Base-by-base conservation (phyloP, 2,888 invertebrate species). In the Metacarcinus magister region DNA sequence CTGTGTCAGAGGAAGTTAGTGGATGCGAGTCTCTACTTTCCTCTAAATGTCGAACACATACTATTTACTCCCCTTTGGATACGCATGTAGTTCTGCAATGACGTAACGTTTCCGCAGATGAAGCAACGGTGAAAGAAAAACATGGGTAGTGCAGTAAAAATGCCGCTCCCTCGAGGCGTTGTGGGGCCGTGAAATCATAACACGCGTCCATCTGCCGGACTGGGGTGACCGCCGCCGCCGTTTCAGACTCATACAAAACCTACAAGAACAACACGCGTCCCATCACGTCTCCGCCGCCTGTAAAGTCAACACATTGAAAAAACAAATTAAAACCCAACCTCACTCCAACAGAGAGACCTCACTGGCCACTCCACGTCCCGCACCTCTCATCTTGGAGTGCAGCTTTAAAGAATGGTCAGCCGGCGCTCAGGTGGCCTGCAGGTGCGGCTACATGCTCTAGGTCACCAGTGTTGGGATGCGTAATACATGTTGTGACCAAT, bases 301-400 rank as follows among this genome's bases (percentile, higher is more conserved):
- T 67, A 67, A 67, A 67, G 67, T 67, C n/a, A 67, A 67, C 67
- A 67, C 67, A 67, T n/a, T n/a, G 67, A 67, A 67, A 67, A 67
- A 67, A n/a, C n/a, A 67, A 67, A 4, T 19, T n/a, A 23, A 67
- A 7, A 7, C 67, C 23, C n/a, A 67, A n/a, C 16, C 23, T 67
- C 67, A 67, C 67, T 23, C n/a, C n/a, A 67, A 67, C n/a, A 67
- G n/a, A 23, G 23, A 67, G 54, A 16, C 8, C n/a, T n/a, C n/a
- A 23, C n/a, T 7, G n/a, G 67, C 67, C n/a, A n/a, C n/a, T 67
- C 67, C 67, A n/a, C 67, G 19, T 5, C 23, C 67, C 54, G 3
- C 16, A 19, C 54, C 16, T 54, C 54, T 54, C 54, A 54, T 19
- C 54, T n/a, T 67, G n/a, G 23, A 67, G 67, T 67, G 23, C 67